phyloP scores from a whole-genome alignment of 2,797 vertebrate genomes.

The Xiphophorus birchmanni region DNA sequence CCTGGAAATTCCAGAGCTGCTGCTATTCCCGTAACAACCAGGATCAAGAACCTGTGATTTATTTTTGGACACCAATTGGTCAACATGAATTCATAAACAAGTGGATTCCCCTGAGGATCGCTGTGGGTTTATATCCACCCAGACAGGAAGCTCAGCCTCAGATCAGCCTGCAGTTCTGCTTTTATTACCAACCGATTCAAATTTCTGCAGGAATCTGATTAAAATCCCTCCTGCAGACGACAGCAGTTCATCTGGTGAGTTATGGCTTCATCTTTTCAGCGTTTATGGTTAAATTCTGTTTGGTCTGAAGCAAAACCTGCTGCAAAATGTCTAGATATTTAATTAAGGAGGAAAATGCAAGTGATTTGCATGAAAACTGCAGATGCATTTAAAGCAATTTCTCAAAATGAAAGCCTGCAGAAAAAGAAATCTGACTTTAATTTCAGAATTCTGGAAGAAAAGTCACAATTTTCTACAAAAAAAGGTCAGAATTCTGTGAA shows the following conservation, averaged over 20 bases:
- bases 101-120: not conserved
- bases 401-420: not conserved
- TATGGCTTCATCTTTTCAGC: not conserved
- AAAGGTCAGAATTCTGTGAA: too few relatives aligned
- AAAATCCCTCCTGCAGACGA: slow-evolving; percentile 12
- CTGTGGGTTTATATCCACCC: slow-evolving; percentile 15
- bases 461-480: too few relatives aligned
- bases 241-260: slow-evolving; percentile 43
- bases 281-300: not conserved
- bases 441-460: too few relatives aligned
- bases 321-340: not conserved
- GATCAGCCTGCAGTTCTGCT: slow-evolving; percentile 31
- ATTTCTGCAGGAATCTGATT: not conserved
- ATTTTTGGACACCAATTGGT: slow-evolving; percentile 20
- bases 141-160: slow-evolving; percentile 1
- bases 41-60: not conserved
- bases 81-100: not conserved
- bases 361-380: not conserved
- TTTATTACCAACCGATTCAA: not conserved
- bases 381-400: not conserved
- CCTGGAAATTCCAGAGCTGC: slow-evolving; percentile 47
- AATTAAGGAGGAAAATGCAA: not conserved
- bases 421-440: too few relatives aligned
- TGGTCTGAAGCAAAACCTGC: not conserved
- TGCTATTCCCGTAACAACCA: slow-evolving; percentile 51